Conservation (phyloP, 2,797 vertebrate species). For the Catostomus latipinnis region DNA sequence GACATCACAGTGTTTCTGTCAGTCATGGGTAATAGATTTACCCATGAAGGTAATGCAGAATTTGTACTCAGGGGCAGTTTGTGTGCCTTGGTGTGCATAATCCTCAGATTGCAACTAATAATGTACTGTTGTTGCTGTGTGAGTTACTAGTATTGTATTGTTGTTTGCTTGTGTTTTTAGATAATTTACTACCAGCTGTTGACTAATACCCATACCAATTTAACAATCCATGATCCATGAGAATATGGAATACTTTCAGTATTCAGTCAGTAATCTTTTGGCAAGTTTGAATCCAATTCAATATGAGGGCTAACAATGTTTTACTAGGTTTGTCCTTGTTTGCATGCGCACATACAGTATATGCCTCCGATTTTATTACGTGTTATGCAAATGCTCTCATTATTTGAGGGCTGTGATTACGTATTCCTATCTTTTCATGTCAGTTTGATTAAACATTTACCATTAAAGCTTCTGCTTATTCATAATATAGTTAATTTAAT, state of each 20-base stretch:
- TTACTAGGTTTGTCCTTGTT: slow-evolving; percentile 8
- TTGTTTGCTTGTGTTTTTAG: slow-evolving; percentile 51
- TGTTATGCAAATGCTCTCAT: slow-evolving; percentile 15
- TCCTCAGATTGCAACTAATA: slow-evolving; percentile 26
- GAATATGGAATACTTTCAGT: not conserved
- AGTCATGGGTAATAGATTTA: slow-evolving; percentile 80
- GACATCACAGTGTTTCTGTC: slow-evolving; percentile 49
- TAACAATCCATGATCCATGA: not conserved
- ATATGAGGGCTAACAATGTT: slow-evolving; percentile 1
- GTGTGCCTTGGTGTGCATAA: slow-evolving; percentile 53
- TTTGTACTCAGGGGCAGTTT: slow-evolving; percentile 67
- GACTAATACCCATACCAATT: slow-evolving; percentile 17
- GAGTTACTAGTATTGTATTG: slow-evolving; percentile 58
- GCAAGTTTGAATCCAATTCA: not conserved
- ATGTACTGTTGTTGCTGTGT: slow-evolving; percentile 62
- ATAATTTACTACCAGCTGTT: slow-evolving; percentile 51
- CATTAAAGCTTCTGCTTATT: slow-evolving; percentile 2
- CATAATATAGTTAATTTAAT: slow-evolving; percentile 36
- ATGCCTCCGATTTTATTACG: slow-evolving; percentile 9
- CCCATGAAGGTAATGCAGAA: slow-evolving; percentile 78
- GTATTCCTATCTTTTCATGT: not conserved
- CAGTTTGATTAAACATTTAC: not conserved
- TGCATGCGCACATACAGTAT: slow-evolving; percentile 22
- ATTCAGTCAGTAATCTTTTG: too few relatives aligned
- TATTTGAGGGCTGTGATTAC: slow-evolving; percentile 17